These are phyloP conservation scores for Pygocentrus nattereri DNA, from an alignment of 2,797 vertebrate species.

Conservation along the genomic window DNA sequence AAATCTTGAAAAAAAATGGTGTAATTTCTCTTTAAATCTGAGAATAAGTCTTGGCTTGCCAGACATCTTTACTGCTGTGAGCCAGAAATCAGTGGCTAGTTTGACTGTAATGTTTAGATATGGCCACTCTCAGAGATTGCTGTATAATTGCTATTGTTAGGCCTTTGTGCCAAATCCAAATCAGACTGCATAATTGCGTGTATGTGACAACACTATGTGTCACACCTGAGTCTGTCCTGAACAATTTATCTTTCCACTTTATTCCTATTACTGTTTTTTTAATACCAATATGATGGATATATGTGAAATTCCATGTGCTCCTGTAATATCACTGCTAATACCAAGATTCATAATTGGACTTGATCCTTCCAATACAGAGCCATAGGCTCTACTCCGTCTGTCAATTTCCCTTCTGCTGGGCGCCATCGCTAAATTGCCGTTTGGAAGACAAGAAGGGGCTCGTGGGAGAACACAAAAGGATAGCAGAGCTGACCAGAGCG, in stretches of 20 bases:
- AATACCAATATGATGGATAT: constrained; percentile 68
- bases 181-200: neutral
- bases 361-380: constrained; percentile 71
- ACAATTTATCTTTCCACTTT: constrained; percentile 28
- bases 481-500: constrained; percentile 90
- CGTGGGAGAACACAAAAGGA: constrained; percentile 86
- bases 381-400: constrained; percentile 86
- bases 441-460: constrained; percentile 92
- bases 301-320: constrained; percentile 79
- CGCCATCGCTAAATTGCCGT: constrained; percentile 93
- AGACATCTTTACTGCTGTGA: constrained; percentile 51
- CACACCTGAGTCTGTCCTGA: constrained; percentile 8
- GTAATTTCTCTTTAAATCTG: neutral
- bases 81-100: constrained; percentile 27
- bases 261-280: constrained; percentile 41
- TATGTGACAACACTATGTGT: neutral
- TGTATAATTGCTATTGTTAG: constrained; percentile 64
- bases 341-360: constrained; percentile 72
- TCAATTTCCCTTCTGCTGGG: constrained; percentile 83
- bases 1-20: too few relatives aligned
- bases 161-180: neutral
- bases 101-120: constrained; percentile 26
- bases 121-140: constrained; percentile 56
- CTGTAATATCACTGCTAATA: constrained; percentile 72
- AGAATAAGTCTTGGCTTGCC: constrained; percentile 38